Conservation (phyloP, 2,888 invertebrate genomes). For the Diloba caeruleocephala region DNA sequence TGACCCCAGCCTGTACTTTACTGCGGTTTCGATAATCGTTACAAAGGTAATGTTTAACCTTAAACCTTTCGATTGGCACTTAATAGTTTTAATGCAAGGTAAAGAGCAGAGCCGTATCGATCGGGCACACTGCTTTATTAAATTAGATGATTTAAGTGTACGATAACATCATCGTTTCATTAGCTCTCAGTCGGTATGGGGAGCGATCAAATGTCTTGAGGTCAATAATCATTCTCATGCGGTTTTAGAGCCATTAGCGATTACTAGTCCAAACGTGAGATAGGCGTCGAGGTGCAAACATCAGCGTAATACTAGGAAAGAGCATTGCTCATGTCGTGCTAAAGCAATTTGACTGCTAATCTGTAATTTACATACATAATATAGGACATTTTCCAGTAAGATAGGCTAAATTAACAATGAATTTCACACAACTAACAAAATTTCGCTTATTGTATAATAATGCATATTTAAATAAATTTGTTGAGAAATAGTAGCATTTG, state of each 20-base stretch:
- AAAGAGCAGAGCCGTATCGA: conserved; percentile 58
- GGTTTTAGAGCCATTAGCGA: conserved; percentile 49
- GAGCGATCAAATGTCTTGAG: conserved; percentile 60
- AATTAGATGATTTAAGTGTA: conserved; percentile 61
- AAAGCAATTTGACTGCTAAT: conserved; percentile 33
- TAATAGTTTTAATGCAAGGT: conserved; percentile 58
- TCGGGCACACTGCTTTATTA: conserved; percentile 64
- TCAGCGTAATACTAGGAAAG: conserved; percentile 20
- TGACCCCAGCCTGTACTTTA: conserved; percentile 60
- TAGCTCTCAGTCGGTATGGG: conserved; percentile 59
- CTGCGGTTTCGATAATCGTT: conserved; percentile 59
- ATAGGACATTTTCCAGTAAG: conserved; percentile 24
- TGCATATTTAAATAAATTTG: no score
- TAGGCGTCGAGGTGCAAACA: conserved; percentile 23
- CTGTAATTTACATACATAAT: conserved; percentile 33
- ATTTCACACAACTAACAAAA: conserved; percentile 2
- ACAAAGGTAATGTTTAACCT: conserved; percentile 66
- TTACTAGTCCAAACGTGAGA: conserved; percentile 50
- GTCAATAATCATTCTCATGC: conserved; percentile 61
- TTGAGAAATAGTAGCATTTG: no score
- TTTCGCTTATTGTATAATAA: neutral
- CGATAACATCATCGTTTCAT: conserved; percentile 62
- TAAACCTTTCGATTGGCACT: conserved; percentile 60
- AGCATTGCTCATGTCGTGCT: conserved; percentile 20
- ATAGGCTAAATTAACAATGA: neutral